Conservation (phyloP, 2,113 vertebrate species). For the Alaudala cheleensis region DNA sequence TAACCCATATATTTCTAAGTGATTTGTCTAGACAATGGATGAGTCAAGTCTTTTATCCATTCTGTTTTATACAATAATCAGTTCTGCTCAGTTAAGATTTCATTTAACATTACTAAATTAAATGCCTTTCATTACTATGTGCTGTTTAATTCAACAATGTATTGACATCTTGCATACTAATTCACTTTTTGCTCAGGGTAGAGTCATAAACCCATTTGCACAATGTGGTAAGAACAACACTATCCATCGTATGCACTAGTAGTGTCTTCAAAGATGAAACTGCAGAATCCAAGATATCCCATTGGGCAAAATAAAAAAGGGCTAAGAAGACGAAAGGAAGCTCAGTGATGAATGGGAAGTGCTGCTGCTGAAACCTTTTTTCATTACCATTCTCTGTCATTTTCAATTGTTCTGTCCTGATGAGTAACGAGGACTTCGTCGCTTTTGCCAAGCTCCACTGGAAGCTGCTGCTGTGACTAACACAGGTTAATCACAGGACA, state of each 20-base stretch:
- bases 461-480: neutral
- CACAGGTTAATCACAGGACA: neutral
- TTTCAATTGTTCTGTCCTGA: neutral
- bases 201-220: neutral
- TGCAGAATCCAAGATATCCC: neutral
- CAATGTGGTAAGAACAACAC: fast-evolving
- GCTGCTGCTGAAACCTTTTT: neutral
- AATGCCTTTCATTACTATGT: constrained; percentile 53
- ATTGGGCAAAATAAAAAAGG: neutral
- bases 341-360: neutral
- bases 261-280: neutral
- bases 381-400: neutral
- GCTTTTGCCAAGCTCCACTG: neutral
- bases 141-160: constrained; percentile 22
- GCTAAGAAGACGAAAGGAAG: neutral
- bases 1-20: constrained; percentile 18
- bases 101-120: constrained; percentile 54
- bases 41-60: constrained; percentile 42
- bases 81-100: constrained; percentile 57
- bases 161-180: constrained; percentile 34
- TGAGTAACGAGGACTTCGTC: neutral
- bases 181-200: neutral
- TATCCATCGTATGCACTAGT: neutral
- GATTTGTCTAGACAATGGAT: constrained; percentile 64
- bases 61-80: constrained; percentile 43